Conservation (phyloP, 2,888 invertebrate genomes). For the Entomobrya proxima region DNA sequence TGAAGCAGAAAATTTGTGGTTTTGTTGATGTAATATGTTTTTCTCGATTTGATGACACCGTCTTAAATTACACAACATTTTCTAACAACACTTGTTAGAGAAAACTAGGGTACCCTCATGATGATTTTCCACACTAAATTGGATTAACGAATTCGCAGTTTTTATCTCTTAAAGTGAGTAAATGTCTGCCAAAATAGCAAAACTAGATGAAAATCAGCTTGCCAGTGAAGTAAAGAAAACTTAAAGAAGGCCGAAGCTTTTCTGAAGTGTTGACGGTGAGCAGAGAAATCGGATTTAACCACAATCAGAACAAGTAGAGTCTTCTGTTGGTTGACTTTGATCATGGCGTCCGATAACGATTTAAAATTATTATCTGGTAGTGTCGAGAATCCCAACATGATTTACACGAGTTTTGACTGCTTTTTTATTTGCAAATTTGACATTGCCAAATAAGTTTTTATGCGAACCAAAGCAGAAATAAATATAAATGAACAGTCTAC, state of each 20-base stretch:
- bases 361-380: background rate
- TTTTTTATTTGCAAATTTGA: conserved; percentile 12
- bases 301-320: background rate
- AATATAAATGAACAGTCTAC: too few relatives aligned
- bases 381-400: background rate
- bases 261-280: background rate
- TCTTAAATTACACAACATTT: conserved; percentile 41
- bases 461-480: too few relatives aligned
- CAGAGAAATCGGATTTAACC: background rate
- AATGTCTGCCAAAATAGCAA: conserved; percentile 24
- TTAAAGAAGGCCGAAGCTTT: background rate
- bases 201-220: conserved; percentile 27
- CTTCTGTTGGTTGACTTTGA: background rate
- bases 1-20: conserved; percentile 56
- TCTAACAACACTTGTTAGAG: background rate
- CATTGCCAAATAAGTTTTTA: conserved; percentile 35
- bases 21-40: conserved; percentile 53
- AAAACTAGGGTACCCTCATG: conserved; percentile 32
- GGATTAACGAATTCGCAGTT: conserved; percentile 39
- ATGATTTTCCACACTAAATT: conserved; percentile 40
- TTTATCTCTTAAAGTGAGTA: conserved; percentile 6
- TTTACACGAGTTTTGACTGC: conserved; percentile 41
- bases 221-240: background rate
- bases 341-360: background rate
- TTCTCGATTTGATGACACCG: conserved; percentile 48